Evolutionary conservation across 2,113 vertebrate species (phyloP).

Genomic region (Gnathonemus longibarbis): DNA sequence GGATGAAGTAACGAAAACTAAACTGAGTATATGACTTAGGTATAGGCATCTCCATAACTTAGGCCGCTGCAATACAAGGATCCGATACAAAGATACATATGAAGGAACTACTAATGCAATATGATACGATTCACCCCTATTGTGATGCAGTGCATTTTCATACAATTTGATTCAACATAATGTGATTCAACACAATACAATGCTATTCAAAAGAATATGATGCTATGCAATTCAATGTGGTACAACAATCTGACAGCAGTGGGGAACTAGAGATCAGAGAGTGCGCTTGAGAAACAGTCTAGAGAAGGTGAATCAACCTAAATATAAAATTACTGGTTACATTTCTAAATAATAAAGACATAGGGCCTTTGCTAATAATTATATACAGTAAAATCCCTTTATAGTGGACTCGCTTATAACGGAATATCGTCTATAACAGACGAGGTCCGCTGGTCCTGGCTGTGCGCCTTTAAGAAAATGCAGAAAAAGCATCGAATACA

Average conservation of each 20-base stretch:
- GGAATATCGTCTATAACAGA: no score
- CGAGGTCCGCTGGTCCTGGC: no score
- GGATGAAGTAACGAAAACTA: neutral
- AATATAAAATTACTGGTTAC: neutral
- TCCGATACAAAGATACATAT: neutral
- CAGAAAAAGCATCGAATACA: no score
- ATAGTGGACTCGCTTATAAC: no score
- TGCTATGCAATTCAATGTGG: neutral
- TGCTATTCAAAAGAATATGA: neutral
- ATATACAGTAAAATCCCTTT: neutral
- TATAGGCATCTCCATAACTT: neutral
- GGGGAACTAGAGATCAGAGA: neutral
- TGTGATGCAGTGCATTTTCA: neutral
- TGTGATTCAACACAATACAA: neutral
- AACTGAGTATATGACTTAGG: neutral
- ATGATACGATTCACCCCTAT: neutral
- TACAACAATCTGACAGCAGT: neutral
- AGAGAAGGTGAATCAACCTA: neutral
- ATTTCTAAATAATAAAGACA: neutral
- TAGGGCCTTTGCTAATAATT: neutral
- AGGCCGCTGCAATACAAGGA: neutral
- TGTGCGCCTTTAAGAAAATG: no score
- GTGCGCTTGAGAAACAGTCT: neutral
- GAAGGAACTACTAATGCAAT: neutral
- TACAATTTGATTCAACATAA: neutral